These are phyloP conservation scores for Chesias legatella DNA, from an alignment of 2,888 invertebrate genomes.

Conservation along the genomic window DNA sequence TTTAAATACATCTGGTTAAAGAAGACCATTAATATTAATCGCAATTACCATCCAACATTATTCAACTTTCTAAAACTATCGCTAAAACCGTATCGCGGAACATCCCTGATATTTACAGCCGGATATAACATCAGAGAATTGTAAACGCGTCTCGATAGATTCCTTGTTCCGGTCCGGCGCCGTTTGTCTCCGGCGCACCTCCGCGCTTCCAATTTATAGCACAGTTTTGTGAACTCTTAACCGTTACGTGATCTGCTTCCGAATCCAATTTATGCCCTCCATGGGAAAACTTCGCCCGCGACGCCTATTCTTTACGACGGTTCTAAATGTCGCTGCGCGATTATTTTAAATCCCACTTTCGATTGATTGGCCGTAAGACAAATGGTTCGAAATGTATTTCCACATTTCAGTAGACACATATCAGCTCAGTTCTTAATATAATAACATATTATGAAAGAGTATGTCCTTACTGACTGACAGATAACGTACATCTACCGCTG, in stretches of 20 bases:
- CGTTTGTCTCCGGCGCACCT: slow-evolving; percentile 80
- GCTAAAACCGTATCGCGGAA: slow-evolving; percentile 1
- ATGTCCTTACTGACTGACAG: no score
- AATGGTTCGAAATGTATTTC: slow-evolving; percentile 55
- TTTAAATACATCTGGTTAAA: no score
- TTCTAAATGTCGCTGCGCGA: slow-evolving; percentile 36
- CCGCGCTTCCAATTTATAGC: slow-evolving; percentile 78
- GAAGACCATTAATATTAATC: no score
- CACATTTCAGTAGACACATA: slow-evolving; percentile 23
- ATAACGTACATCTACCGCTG: no score
- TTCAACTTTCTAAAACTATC: not conserved
- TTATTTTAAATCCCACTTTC: slow-evolving; percentile 37
- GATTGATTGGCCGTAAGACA: slow-evolving; percentile 52
- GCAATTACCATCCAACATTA: no score
- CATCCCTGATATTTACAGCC: slow-evolving; percentile 10
- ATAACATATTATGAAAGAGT: no score
- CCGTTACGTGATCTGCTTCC: slow-evolving; percentile 80
- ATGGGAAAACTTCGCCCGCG: slow-evolving; percentile 69
- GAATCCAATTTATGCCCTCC: slow-evolving; percentile 78
- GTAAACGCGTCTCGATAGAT: slow-evolving; percentile 35
- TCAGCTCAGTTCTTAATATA: no score
- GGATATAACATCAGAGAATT: slow-evolving; percentile 20
- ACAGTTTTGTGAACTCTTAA: slow-evolving; percentile 80
- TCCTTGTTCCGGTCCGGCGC: slow-evolving; percentile 52
- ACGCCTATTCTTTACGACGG: slow-evolving; percentile 73